Evolutionary conservation across 1,140 invertebrate genomes (phyloP).

Genomic region (Adelges cooleyi): DNA sequence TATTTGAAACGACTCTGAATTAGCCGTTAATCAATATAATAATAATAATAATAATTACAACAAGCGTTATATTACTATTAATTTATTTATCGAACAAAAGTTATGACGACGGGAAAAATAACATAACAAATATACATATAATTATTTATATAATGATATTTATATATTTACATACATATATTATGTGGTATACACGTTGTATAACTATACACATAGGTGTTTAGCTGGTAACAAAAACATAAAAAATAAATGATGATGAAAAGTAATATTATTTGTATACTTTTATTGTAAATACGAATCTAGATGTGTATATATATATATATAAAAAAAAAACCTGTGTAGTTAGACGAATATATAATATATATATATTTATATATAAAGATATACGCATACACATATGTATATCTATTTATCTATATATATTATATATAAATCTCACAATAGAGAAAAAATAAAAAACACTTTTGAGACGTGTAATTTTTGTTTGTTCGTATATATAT

Average conservation of each 20-base stretch:
- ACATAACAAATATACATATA: background rate
- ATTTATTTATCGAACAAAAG: background rate
- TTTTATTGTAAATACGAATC: slow-evolving; percentile 22
- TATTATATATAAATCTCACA: too few species aligned
- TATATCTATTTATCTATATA: too few species aligned
- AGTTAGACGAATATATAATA: slow-evolving; percentile 21
- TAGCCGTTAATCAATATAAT: background rate
- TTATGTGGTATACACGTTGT: too few species aligned
- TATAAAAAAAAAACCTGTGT: slow-evolving; percentile 26
- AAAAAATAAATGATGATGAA: background rate
- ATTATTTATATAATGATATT: too few species aligned
- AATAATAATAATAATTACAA: background rate
- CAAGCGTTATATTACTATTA: background rate
- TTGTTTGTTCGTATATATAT: slow-evolving; percentile 21
- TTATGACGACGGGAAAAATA: slow-evolving; percentile 13
- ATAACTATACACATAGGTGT: slow-evolving; percentile 23
- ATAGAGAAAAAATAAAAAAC: slow-evolving; percentile 18
- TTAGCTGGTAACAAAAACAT: slow-evolving; percentile 17
- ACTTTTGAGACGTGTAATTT: slow-evolving; percentile 25
- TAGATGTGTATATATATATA: slow-evolving; percentile 28
- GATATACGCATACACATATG: background rate
- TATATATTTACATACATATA: too few species aligned
- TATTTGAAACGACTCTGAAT: too few species aligned
- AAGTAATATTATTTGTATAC: background rate
- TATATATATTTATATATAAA: slow-evolving; percentile 3